Percentiles rank a stretch among this genome's conserved stretches.
These are phyloP conservation scores for Argyrosomus japonicus DNA, from an alignment of 2,113 vertebrate species.

Conservation along the genomic window DNA sequence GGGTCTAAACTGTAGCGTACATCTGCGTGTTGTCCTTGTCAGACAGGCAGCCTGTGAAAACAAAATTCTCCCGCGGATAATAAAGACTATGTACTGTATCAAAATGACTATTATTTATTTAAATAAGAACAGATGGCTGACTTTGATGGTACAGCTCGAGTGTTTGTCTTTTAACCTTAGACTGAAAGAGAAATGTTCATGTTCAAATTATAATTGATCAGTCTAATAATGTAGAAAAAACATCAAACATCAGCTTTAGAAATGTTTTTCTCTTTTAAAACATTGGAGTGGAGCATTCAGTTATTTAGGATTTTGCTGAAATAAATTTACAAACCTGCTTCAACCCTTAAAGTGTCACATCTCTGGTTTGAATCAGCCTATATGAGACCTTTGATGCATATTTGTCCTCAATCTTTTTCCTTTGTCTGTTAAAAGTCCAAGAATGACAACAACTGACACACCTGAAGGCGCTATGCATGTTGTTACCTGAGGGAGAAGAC, in stretches of 20 bases:
- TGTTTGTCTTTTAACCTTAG: neutral
- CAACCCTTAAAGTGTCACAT: neutral
- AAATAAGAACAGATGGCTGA: neutral
- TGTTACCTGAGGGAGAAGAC: conserved; percentile 1
- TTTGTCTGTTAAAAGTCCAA: neutral
- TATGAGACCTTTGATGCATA: no score
- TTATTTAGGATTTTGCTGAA: neutral
- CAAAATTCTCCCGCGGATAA: neutral
- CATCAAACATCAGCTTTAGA: neutral
- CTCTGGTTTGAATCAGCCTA: neutral
- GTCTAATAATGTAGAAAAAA: neutral
- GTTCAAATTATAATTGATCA: neutral
- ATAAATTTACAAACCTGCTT: neutral
- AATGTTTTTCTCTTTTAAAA: neutral
- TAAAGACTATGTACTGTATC: neutral
- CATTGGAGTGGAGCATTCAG: neutral
- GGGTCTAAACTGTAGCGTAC: neutral
- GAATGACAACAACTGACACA: neutral
- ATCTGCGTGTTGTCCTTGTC: neutral
- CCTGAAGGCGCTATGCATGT: neutral
- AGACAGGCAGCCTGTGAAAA: neutral
- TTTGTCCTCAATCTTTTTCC: neutral
- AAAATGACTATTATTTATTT: neutral
- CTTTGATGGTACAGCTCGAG: neutral
- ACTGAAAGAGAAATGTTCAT: neutral